These are phyloP conservation scores for Acipenser transmontanus DNA, from an alignment of 2,797 vertebrate species.

Conservation along the genomic window DNA sequence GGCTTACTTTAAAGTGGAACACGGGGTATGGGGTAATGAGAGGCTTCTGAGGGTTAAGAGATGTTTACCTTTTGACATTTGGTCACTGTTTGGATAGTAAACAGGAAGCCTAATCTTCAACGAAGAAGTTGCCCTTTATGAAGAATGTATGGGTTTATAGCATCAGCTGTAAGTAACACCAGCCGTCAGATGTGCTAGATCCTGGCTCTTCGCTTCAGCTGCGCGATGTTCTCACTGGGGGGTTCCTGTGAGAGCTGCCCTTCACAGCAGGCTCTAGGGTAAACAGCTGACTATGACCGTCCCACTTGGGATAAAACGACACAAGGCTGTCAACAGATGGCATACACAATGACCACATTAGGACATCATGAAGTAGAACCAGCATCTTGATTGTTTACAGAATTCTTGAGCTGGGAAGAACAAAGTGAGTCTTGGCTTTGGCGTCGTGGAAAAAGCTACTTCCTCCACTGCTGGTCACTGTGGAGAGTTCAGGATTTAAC, in stretches of 20 bases:
- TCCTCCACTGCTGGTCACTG: neutral
- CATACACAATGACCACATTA: slow-evolving; percentile 9
- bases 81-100: slow-evolving; percentile 16
- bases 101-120: slow-evolving; percentile 19
- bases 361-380: neutral
- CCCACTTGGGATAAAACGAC: slow-evolving; percentile 42
- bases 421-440: neutral
- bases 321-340: slow-evolving; percentile 47
- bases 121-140: neutral
- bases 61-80: slow-evolving; percentile 1
- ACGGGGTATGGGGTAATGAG: no score
- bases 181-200: slow-evolving; percentile 46
- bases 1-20: neutral
- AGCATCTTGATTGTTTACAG: neutral
- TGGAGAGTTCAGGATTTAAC: no score
- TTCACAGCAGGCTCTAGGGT: slow-evolving; percentile 51
- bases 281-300: slow-evolving; percentile 50
- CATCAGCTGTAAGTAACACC: slow-evolving; percentile 30
- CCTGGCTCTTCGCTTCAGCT: slow-evolving; percentile 44
- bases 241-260: slow-evolving; percentile 54
- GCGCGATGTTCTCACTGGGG: slow-evolving; percentile 48
- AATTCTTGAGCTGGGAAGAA: neutral
- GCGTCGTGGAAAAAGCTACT: slow-evolving; percentile 1
- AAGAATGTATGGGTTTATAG: neutral
- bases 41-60: neutral